Evolutionary conservation across 2,797 vertebrate genomes (phyloP), one percentile per base, ranked within the genome.

Genomic region (Clarias platycephalus): DNA sequence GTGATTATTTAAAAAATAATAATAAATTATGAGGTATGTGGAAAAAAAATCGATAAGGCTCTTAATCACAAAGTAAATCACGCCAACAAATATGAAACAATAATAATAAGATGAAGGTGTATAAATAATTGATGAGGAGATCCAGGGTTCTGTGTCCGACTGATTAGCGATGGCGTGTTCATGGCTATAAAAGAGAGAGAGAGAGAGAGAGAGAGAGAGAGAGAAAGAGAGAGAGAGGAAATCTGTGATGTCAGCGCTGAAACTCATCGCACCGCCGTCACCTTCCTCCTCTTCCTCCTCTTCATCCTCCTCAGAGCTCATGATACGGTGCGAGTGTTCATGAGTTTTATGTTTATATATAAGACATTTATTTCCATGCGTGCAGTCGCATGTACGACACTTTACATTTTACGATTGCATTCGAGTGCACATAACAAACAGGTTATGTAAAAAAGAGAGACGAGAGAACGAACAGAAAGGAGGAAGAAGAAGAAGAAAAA

Each of bases 31-130:
- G 97, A 98, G 97, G 97, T 98, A 99, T 98, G 96, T 95, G 95
- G 34, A 93, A 96, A 95, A 96, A 93, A 96, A 95, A 96, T 92
- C 94, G 96, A 97, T 99, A 99, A 99, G 98, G 97, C 97, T 94
- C 91, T 92, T 94, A 94, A 92, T 91, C 95, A 95, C 94, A 93
- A 93, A 96, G 93, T 95, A 91, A 90, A 92, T 90, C 88, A 96
- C 94, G 93, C 93, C 94, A 93, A 94, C n/a, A 88, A 92, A 60
- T 37, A 24, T n/a, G 4, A 64, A 58, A 34, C 34, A 18, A 49
- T 4, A 58, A 77, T 24, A 60, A 76, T 2, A 76, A 40, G 0
- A 77, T 15, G 44, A 16, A 13, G n/a, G 24, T 16, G 44, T 74
- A 2, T 44, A 53, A 9, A 78, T 40, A 37, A 62, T 3, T n/a